A percentile compares a stretch with the other conserved stretches of the same genome.
Conservation (phyloP, 30 jellyfish, hydroid and myxozoan genomes). For the Aurelia aurita region DNA sequence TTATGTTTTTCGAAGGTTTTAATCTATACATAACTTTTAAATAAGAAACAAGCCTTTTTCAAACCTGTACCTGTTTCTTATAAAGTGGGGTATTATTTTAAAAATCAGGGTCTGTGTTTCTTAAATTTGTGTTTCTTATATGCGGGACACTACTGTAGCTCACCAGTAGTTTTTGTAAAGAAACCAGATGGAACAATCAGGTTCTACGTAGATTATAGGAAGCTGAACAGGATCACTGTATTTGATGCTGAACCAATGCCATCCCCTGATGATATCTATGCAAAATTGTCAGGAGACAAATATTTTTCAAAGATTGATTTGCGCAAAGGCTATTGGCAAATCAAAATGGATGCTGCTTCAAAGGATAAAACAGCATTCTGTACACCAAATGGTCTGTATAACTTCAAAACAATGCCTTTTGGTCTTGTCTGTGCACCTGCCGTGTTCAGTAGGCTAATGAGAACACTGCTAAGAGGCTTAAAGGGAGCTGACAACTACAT, state of each 20-base stretch:
- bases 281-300: conserved; percentile 9
- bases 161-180: no score
- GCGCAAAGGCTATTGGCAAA: conserved; percentile 57
- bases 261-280: conserved; percentile 35
- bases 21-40: no score
- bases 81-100: no score
- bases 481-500: conserved; percentile 19
- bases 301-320: conserved; percentile 45
- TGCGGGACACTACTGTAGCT: no score
- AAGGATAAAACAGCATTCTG: conserved; percentile 47
- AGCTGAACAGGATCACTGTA: conserved; percentile 46
- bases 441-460: conserved; percentile 23
- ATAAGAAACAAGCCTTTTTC: no score
- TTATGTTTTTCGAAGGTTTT: no score
- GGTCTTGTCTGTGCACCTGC: conserved; percentile 41
- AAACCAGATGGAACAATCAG: conserved; percentile 45
- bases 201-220: conserved; percentile 44
- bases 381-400: conserved; percentile 41
- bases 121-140: no score
- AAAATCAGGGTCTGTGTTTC: no score
- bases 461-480: conserved; percentile 17
- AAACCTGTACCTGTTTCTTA: no score
- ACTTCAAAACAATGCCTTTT: conserved; percentile 36
- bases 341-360: conserved; percentile 23
- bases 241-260: conserved; percentile 70